Evolutionary conservation across 2,888 invertebrate genomes (phyloP).

Genomic region (Clanis bilineata): DNA sequence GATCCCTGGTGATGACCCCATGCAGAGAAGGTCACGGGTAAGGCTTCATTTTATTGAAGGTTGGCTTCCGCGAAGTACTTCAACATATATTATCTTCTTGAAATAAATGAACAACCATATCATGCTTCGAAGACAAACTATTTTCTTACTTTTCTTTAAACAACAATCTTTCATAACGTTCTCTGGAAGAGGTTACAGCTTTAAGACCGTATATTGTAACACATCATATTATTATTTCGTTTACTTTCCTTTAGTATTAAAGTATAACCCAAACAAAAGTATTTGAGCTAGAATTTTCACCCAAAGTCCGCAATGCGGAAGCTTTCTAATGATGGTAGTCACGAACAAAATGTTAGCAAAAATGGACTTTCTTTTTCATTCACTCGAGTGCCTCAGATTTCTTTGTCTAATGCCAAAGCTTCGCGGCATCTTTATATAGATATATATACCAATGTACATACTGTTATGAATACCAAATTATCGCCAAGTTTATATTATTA

Average conservation of each 20-base stretch:
- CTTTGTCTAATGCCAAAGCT: conserved; percentile 6
- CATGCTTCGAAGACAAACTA: not conserved
- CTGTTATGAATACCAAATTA: not conserved
- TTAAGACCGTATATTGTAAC: too few relatives aligned
- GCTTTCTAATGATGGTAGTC: not conserved
- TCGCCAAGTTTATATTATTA: not conserved
- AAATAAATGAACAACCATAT: not conserved
- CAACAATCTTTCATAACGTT: too few relatives aligned
- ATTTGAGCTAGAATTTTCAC: too few relatives aligned
- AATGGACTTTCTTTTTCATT: conserved; percentile 7
- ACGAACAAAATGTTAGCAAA: not conserved
- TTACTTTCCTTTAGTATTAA: too few relatives aligned
- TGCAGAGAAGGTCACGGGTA: conserved; percentile 70
- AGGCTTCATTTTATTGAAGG: conserved; percentile 31
- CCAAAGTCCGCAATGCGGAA: not conserved
- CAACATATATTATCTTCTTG: not conserved
- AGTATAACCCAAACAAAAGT: too few relatives aligned
- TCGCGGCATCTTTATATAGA: not conserved
- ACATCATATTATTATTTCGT: too few relatives aligned
- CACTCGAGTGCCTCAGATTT: not conserved
- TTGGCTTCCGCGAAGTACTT: not conserved
- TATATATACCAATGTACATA: not conserved
- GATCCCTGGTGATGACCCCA: conserved; percentile 70
- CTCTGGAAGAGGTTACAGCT: too few relatives aligned
- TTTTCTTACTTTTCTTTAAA: too few relatives aligned